Evolutionary conservation across 2,888 invertebrate genomes (phyloP), one percentile per base, ranked within the genome.

Genomic region (Eristalis pertinax): DNA sequence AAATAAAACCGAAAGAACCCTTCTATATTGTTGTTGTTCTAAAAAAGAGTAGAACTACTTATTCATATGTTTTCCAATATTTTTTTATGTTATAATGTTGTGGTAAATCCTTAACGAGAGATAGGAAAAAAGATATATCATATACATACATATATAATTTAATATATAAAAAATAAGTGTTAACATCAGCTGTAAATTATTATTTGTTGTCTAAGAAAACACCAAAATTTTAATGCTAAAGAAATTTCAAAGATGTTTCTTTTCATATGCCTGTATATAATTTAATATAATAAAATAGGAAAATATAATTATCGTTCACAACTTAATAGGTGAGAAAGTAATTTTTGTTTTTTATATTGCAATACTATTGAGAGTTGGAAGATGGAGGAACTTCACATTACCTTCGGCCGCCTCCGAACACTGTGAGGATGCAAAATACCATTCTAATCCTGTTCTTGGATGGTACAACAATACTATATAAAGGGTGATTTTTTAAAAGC

Each of bases 251-350:
- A 56, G 35, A 74, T 80, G 50, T 74, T 80, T 68, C 68, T 68
- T 74, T 74, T 74, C 50, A 81, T 69, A 81, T 67, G 69, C 74
- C 68, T 74, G 80, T 81, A 81, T 74, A 81, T 81, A 81, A 74
- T 74, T 74, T 74, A 81, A 74, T 69, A 63, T 69, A 81, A 81
- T 68, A 79, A 79, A 79, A 73, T 24, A 35, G 35, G 29, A 38
- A 65, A 65, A 65, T 19, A 43, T 43, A 8, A 50, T 8, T 8
- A 50, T 50, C 50, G n/a, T 50, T 50, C 50, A 50, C 19, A 19
- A 19, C 50, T 50, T 19, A 19, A n/a, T 7, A 19, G 19, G 19
- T 19, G 50, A 19, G 50, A 19, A 8, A 50, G 50, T 19, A 50
- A 19, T 8, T 19, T 50, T 19, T n/a, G n/a, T 8, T 50, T 50